Base-by-base conservation (phyloP, 1,140 invertebrate genomes). In the Papilio dardanus region DNA sequence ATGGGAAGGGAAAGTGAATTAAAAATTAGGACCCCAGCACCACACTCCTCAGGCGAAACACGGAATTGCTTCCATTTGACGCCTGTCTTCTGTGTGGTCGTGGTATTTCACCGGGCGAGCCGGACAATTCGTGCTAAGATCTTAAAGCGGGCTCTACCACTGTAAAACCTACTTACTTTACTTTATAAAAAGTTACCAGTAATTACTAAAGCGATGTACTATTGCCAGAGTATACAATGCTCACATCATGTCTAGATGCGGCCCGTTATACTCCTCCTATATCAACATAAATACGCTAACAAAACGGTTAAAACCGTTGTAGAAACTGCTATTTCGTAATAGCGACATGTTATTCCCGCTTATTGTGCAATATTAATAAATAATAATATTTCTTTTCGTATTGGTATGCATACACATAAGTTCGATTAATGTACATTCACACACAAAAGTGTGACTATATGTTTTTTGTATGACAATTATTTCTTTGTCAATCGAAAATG, bases 361-460 rank as follows among this genome's bases (percentile, higher is more conserved):
- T 24, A 42, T 75, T 77, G 66, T 75, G 68, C 78, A 77, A 77
- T 74, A 37, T 66, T 69, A 33, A 58, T 79, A 77, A 75, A 79
- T 79, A 74, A 71, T 77, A 75, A 79, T 79, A 76, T 66, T 58
- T 62, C 46, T 62, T 76, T 62, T 50, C 40, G 35, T 71, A 37
- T 69, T 71, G 50, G 69, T 71, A 71, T 42, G 46, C 54, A 69
- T 42, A 62, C 54, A 69, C 65, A 58, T 79, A 74, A 24, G 78
- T 75, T 75, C 68, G 74, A 68, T 71, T 50, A 21, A 7, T 30
- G 78, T 79, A 79, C 75, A 35, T 54, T 74, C 46, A 37, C 7
- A 4, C 16, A 75, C 12, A 76, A 76, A 71, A 71, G n/a, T 37
- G 67, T 30, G 4, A 5, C 14, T 10, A 6, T 37, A 21, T 31